Base-by-base conservation (phyloP, 2,888 invertebrate species). In the Elmis aenea region DNA sequence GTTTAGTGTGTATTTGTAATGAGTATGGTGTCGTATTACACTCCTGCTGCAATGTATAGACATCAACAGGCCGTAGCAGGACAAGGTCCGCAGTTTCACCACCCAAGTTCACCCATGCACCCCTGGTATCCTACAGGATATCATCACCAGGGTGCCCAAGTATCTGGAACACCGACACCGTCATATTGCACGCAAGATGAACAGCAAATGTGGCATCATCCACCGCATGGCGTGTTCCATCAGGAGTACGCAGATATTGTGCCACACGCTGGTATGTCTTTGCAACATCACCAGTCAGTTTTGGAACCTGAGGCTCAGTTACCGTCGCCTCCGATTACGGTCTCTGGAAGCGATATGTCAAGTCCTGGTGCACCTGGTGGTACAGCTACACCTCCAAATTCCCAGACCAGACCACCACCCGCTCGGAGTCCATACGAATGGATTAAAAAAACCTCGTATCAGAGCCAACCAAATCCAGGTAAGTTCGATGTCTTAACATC, bases 381-480 rank as follows among this genome's bases (percentile, higher is more conserved):
- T 52, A 45, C 58, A 55, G 52, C 63, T 39, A 58, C 68, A 48
- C 59, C 69, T 33, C 55, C 62, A 41, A 58, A 62, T 39, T 47
- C 57, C 64, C 69, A 75, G 56, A 73, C 59, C 52, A 74, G 82
- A 56, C 82, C 87, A 25, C 75, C 81, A 21, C 83, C 85, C 14
- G 79, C 81, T 11, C 77, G 88, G 24, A 85, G 86, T 48, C 88
- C 89, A 1, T 92, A 81, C 64, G 90, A 89, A 55, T 93, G 92
- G 92, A 91, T 93, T 82, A 91, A 87, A 67, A 90, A 88, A 65
- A 83, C 85, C 0, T 81, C 86, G 31, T 90, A 89, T 66, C 86
- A 87, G 59, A 80, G 76, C 46, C 87, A 87, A 60, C 86, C 86
- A 2, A 87, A 84, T 67, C 87, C 89, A 70, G 90, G 90, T 90